Evolutionary conservation across 2,888 invertebrate species (phyloP).

Genomic region (Neoascia interrupta): DNA sequence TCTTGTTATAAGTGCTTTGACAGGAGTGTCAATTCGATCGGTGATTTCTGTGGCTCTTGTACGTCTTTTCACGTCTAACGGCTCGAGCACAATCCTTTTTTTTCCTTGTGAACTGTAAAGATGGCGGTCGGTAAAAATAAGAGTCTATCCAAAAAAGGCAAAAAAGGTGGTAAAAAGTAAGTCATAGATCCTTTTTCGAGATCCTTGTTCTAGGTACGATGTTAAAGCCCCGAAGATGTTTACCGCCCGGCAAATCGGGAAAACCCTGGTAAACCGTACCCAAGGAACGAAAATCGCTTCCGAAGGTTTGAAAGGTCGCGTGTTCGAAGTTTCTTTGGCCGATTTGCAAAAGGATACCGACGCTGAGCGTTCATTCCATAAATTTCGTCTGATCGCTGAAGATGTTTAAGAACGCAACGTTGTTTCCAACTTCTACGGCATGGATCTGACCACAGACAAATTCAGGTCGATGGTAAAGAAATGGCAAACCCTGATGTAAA

Average conservation of each 20-base stretch:
- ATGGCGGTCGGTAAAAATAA: conserved; percentile 95
- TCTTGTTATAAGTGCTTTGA: too few species aligned
- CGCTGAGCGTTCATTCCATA: conserved; percentile 98
- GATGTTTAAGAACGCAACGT: too few species aligned
- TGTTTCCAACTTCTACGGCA: conserved; percentile 99
- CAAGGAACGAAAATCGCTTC: too few species aligned
- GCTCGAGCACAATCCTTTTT: too few species aligned
- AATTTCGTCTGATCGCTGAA: conserved; percentile 98
- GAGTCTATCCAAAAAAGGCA: conserved; percentile 98
- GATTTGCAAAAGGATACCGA: too few species aligned
- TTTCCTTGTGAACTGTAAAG: too few species aligned
- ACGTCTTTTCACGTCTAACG: too few species aligned
- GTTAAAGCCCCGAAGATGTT: conserved; percentile 99
- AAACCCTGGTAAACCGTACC: conserved; percentile 99
- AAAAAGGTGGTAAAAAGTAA: conserved; percentile 99
- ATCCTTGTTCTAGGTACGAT: conserved; percentile 99
- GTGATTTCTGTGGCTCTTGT: too few species aligned
- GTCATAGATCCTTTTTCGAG: conserved; percentile 99
- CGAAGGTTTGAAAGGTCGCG: conserved; percentile 97
- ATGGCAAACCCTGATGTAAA: conserved; percentile 99
- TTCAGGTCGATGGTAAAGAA: conserved; percentile 99
- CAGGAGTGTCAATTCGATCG: too few species aligned
- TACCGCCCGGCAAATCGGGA: conserved; percentile 96
- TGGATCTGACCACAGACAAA: conserved; percentile 99
- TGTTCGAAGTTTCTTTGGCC: conserved; percentile 98